A percentile compares a stretch with the other conserved stretches of the same genome.
Conservation (phyloP, 2,888 invertebrate genomes). For the Acrobasis repandana region DNA sequence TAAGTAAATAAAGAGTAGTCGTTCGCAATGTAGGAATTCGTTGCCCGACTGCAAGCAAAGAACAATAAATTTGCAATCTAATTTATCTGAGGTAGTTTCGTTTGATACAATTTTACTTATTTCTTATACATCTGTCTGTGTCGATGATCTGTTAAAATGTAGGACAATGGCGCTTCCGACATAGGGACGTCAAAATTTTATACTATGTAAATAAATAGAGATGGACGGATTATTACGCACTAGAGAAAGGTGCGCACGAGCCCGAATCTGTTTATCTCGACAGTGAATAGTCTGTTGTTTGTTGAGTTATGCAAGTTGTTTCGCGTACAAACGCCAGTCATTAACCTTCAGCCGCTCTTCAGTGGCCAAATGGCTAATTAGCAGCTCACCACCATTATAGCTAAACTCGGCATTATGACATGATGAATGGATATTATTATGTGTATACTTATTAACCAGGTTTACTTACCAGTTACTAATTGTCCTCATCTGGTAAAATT, state of each 20-base stretch:
- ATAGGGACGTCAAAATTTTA: no score
- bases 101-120: no score
- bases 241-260: constrained; percentile 1
- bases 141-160: no score
- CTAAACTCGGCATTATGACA: constrained; percentile 22
- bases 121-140: no score
- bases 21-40: no score
- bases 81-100: no score
- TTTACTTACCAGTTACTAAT: neutral
- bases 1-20: no score
- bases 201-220: neutral
- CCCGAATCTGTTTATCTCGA: constrained; percentile 2
- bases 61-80: no score
- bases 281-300: constrained; percentile 1
- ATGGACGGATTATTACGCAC: neutral
- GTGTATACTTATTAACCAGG: neutral
- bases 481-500: neutral
- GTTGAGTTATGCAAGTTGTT: constrained; percentile 18
- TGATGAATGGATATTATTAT: constrained; percentile 9
- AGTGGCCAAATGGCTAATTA: constrained; percentile 53
- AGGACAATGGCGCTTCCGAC: no score
- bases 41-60: no score
- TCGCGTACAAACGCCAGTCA: constrained; percentile 32
- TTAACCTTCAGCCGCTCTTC: constrained; percentile 53
- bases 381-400: constrained; percentile 38